Base-by-base conservation (phyloP, 1,140 invertebrate genomes). In the Drosophila dunni region DNA sequence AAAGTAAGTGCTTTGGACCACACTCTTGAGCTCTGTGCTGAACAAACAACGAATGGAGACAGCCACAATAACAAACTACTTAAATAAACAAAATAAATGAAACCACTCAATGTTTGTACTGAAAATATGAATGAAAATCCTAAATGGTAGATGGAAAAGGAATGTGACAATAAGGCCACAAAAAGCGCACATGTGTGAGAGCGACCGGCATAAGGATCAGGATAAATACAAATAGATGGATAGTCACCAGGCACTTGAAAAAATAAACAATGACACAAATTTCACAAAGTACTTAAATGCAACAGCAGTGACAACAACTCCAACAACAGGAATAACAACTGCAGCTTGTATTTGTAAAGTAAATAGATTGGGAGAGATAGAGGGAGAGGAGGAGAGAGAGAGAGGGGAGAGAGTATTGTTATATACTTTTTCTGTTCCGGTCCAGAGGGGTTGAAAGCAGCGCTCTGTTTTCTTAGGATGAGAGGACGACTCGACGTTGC, bases 261-360 rank as follows among this genome's bases (percentile, higher is more conserved):
- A 88, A 86, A 86, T 86, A 88, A 86, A 86, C 84, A 86, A 83
- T 88, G 79, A 86, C 79, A 69, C 71, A 48, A 85, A 72, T 85
- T 85, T 75, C 67, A 83, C 83, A 86, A 88, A 86, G 82, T 88
- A 81, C 82, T 86, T 68, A 82, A 73, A 85, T 81, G 79, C 82
- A 85, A 75, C 36, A 75, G 65, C 56, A 82, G 72, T 75, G 81
- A 57, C 56, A 53, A 24, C 46, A 61, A 24, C 48, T 53, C 15
- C 54, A 48, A 33, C n/a, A 64, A 20, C 62, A 62, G 67, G 51
- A 58, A 58, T 51, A 68, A 67, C 72, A 71, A 65, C 63, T 75
- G 71, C 83, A 88, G 83, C 82, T 82, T 88, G 51, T 54, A 34
- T 54, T 54, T 36, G 13, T 17, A 17, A 17, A 36, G 51, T 46